Conservation (phyloP, 2,888 invertebrate species). For the Lamproptera curius region DNA sequence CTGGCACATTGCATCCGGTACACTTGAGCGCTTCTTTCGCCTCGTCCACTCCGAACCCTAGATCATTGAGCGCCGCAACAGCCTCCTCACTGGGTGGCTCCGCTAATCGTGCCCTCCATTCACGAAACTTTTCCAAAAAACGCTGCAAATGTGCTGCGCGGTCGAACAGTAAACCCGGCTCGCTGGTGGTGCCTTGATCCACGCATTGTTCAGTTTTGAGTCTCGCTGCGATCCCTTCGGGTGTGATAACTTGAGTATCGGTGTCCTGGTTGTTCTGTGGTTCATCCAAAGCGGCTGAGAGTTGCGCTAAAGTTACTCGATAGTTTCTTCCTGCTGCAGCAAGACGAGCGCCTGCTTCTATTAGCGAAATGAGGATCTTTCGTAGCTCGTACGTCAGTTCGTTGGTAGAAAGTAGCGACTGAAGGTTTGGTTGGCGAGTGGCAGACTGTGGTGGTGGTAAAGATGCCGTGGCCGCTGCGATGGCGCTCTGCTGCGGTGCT, state of each 20-base stretch:
- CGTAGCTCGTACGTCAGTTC: conserved; percentile 60
- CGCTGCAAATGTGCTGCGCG: conserved; percentile 58
- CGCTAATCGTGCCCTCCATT: conserved; percentile 50
- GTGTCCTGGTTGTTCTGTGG: conserved; percentile 41
- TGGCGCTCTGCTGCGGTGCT: conserved; percentile 56
- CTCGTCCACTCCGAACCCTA: conserved; percentile 54
- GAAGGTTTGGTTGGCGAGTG: conserved; percentile 59
- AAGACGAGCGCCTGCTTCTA: conserved; percentile 64
- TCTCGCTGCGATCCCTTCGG: conserved; percentile 56
- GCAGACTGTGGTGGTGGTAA: conserved; percentile 50
- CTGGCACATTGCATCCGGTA: conserved; percentile 64
- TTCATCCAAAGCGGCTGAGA: conserved; percentile 59
- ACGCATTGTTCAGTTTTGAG: conserved; percentile 28
- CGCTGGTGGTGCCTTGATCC: conserved; percentile 7
- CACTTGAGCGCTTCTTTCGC: conserved; percentile 53
- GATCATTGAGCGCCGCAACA: conserved; percentile 46
- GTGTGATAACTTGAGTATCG: conserved; percentile 58
- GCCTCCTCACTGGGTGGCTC: conserved; percentile 56
- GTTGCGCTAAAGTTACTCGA: conserved; percentile 54
- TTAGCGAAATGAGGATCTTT: conserved; percentile 64
- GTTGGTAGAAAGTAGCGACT: conserved; percentile 63
- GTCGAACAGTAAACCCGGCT: conserved; percentile 37
- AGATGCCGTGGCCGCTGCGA: conserved; percentile 64
- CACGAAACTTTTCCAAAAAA: conserved; percentile 64
- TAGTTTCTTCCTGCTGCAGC: conserved; percentile 65